Conservation (phyloP, 1,140 invertebrate genomes). For the Drosophila watanabei region DNA sequence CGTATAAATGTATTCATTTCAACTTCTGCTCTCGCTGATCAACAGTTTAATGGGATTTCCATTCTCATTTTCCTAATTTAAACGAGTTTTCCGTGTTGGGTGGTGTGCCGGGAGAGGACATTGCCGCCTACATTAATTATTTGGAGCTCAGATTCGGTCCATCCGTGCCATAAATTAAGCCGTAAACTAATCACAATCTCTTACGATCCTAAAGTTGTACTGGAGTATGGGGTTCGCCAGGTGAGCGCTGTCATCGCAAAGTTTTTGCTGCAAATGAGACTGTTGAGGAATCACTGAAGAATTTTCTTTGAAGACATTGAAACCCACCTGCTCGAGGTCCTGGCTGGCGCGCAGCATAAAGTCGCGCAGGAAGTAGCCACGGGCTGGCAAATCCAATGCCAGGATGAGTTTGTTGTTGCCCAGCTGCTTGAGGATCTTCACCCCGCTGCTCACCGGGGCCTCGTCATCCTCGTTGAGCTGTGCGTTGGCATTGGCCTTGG, state of each 20-base stretch:
- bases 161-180: slow-evolving; percentile 77
- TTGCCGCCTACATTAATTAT: slow-evolving; percentile 19
- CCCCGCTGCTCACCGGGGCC: slow-evolving; percentile 38
- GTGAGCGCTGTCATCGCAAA: slow-evolving; percentile 82
- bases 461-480: slow-evolving; percentile 71
- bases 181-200: slow-evolving; percentile 85
- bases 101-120: slow-evolving; percentile 24
- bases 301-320: not conserved
- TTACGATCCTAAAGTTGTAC: slow-evolving; percentile 86
- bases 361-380: slow-evolving; percentile 70
- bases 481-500: slow-evolving; percentile 56
- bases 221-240: slow-evolving; percentile 83
- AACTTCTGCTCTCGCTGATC: slow-evolving; percentile 41
- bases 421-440: slow-evolving; percentile 67
- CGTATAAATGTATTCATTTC: slow-evolving; percentile 61
- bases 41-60: slow-evolving; percentile 38
- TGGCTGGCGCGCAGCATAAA: slow-evolving; percentile 78
- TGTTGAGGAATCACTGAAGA: not conserved
- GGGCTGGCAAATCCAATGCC: slow-evolving; percentile 66
- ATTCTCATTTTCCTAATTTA: slow-evolving; percentile 36
- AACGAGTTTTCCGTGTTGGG: slow-evolving; percentile 27
- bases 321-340: slow-evolving; percentile 72
- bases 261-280: slow-evolving; percentile 71
- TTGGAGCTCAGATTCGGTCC: slow-evolving; percentile 51
- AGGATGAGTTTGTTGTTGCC: slow-evolving; percentile 74